Evolutionary conservation across 1,140 invertebrate genomes (phyloP).

Genomic region (Phthorimaea operculella): DNA sequence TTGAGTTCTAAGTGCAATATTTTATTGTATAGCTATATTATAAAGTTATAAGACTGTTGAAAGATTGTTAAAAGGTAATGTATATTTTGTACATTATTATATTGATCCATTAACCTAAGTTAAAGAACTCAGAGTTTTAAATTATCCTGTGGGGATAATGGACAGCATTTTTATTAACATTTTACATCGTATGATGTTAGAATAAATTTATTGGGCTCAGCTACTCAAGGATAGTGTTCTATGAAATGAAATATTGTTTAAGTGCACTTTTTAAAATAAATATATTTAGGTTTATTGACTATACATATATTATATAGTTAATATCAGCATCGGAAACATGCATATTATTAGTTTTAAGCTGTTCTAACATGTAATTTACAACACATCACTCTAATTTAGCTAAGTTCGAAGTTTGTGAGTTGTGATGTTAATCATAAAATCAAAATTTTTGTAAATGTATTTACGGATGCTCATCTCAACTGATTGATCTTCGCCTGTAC

Average conservation of each 20-base stretch:
- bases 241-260: slow-evolving; percentile 4
- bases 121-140: slow-evolving; percentile 4
- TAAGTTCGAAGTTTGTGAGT: neutral
- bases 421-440: slow-evolving; percentile 1
- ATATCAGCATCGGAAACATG: slow-evolving; percentile 16
- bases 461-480: slow-evolving; percentile 24
- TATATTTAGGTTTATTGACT: slow-evolving; percentile 10
- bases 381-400: slow-evolving; percentile 1
- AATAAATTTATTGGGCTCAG: neutral
- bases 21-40: slow-evolving; percentile 55
- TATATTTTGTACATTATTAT: slow-evolving; percentile 65
- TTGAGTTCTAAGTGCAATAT: slow-evolving; percentile 61
- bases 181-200: neutral
- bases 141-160: neutral
- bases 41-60: slow-evolving; percentile 67
- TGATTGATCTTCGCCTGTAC: slow-evolving; percentile 21
- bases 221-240: neutral
- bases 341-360: slow-evolving; percentile 21
- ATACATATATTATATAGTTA: no score
- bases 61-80: slow-evolving; percentile 60
- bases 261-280: slow-evolving; percentile 4
- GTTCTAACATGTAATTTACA: slow-evolving; percentile 1
- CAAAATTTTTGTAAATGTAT: slow-evolving; percentile 8
- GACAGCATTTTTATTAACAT: slow-evolving; percentile 3
- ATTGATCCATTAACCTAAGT: slow-evolving; percentile 44